A percentile compares a stretch with the other conserved stretches of the same genome.
Conservation (phyloP, 2,888 invertebrate genomes). For the Apodemia zela region DNA sequence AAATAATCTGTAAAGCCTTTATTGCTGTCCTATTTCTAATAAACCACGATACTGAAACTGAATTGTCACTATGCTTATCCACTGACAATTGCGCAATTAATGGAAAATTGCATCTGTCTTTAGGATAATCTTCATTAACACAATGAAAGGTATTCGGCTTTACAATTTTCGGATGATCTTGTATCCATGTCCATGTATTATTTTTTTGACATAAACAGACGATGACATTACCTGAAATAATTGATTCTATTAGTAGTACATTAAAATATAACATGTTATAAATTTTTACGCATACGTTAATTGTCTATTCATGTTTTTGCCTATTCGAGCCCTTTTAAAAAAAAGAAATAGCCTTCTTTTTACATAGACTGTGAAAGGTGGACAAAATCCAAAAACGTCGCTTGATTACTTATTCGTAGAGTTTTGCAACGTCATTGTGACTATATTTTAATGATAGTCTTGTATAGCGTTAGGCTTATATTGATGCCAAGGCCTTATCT, state of each 20-base stretch:
- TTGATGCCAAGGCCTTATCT: too few species aligned
- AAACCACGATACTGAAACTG: conserved; percentile 5
- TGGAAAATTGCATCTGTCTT: conserved; percentile 24
- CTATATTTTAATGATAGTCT: too few species aligned
- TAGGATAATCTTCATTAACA: conserved; percentile 64
- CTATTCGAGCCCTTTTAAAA: too few species aligned
- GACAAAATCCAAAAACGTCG: too few species aligned
- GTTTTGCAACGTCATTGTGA: too few species aligned
- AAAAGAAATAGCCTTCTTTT: too few species aligned
- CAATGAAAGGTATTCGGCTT: conserved; percentile 58
- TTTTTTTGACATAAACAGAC: conserved; percentile 94
- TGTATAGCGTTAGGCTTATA: too few species aligned
- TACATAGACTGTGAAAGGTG: too few species aligned
- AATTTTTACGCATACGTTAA: too few species aligned
- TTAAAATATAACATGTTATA: too few species aligned
- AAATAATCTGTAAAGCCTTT: not conserved
- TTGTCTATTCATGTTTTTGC: too few species aligned
- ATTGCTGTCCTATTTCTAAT: conserved; percentile 2
- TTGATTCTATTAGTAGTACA: not conserved
- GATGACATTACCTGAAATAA: conserved; percentile 88
- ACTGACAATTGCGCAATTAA: conserved; percentile 6
- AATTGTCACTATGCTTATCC: conserved; percentile 2
- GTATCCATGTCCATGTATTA: conserved; percentile 95
- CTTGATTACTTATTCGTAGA: too few species aligned
- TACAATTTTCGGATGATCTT: conserved; percentile 86